These are phyloP conservation scores for Sinodicranocentrus sp. DNA, from an alignment of 2,888 invertebrate species.

Conservation along the genomic window DNA sequence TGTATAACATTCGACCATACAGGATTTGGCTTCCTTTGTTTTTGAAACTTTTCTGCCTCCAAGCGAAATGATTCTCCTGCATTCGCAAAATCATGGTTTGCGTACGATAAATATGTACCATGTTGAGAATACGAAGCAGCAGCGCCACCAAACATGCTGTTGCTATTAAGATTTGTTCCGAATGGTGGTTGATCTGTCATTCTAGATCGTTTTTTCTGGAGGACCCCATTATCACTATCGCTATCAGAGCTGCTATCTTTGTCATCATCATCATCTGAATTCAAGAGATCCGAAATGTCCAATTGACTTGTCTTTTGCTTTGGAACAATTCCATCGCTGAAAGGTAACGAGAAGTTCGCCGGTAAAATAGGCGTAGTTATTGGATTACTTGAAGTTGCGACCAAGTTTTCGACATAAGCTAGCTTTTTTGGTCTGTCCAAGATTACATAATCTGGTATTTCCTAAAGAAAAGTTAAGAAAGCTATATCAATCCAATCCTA, in stretches of 20 bases:
- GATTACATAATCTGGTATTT: conserved; percentile 48
- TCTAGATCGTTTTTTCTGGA: conserved; percentile 13
- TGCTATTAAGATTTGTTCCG: not conserved
- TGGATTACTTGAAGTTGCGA: not conserved
- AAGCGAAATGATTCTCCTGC: conserved; percentile 25
- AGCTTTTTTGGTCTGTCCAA: conserved; percentile 51
- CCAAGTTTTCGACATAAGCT: not conserved
- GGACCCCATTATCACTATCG: conserved; percentile 40
- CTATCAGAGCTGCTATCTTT: conserved; percentile 40
- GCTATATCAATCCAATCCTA: not conserved
- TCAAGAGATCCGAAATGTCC: conserved; percentile 18
- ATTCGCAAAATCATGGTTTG: not conserved
- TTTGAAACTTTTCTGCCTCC: conserved; percentile 53
- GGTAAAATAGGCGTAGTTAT: not conserved
- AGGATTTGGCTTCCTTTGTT: conserved; percentile 59
- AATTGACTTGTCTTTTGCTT: conserved; percentile 18
- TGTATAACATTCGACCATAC: conserved; percentile 65
- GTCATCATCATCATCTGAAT: no score
- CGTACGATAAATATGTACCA: not conserved
- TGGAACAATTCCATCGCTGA: not conserved
- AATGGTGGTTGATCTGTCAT: conserved; percentile 27
- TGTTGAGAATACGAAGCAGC: not conserved
- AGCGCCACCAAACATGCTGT: not conserved
- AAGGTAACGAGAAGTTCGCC: not conserved
- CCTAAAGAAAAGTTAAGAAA: no score